Evolutionary conservation across 23 tunicate genomes (phyloP).

Genomic region (Ciona savignyi): DNA sequence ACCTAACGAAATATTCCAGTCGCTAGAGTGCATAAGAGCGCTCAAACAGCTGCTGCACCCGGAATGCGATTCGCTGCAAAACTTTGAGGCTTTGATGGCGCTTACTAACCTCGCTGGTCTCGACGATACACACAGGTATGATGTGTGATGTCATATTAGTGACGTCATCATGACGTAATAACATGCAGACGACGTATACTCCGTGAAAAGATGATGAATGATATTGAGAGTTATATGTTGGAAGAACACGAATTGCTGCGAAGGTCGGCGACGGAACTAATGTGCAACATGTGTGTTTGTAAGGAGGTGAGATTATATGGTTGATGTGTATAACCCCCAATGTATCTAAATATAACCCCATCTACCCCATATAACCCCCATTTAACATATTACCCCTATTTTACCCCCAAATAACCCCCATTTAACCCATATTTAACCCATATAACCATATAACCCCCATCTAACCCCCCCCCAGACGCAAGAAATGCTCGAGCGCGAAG

Average conservation of each 20-base stretch:
- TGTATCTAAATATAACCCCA: not conserved
- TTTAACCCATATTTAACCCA: no score
- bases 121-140: slow-evolving; percentile 83
- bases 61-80: slow-evolving; percentile 78
- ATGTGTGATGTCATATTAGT: not conserved
- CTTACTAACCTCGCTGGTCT: slow-evolving; percentile 87
- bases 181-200: slow-evolving; percentile 68
- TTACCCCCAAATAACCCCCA: not conserved
- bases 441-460: no score
- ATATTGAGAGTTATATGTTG: slow-evolving; percentile 82
- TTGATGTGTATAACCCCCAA: no score
- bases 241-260: slow-evolving; percentile 87
- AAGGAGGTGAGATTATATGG: slow-evolving; percentile 35
- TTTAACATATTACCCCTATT: not conserved
- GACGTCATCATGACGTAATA: not conserved
- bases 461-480: no score
- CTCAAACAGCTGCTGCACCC: slow-evolving; percentile 85
- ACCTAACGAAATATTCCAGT: slow-evolving; percentile 18
- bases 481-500: slow-evolving; percentile 49
- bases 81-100: slow-evolving; percentile 85
- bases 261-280: slow-evolving; percentile 72
- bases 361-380: not conserved
- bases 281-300: slow-evolving; percentile 85
- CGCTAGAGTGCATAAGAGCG: slow-evolving; percentile 82
- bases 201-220: slow-evolving; percentile 77